phyloP scores from a whole-genome alignment of 2,113 vertebrate species.

The Hyla sarda region DNA sequence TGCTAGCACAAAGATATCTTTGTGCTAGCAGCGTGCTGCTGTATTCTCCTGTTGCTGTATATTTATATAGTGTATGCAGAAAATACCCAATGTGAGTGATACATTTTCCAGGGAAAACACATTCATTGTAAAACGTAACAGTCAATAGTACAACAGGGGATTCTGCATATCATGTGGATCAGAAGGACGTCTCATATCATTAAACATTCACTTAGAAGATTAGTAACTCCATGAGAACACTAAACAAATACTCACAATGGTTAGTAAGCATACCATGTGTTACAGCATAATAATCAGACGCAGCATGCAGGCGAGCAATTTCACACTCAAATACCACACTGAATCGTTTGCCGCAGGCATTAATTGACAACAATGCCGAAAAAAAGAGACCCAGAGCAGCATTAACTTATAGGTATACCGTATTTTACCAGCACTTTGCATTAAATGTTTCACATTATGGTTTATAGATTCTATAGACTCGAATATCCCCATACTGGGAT shows the following conservation, averaged over 20 bases:
- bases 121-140: constrained; percentile 1
- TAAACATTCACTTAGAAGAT: constrained; percentile 38
- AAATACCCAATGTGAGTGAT: neutral
- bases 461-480: neutral
- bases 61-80: neutral
- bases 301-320: constrained; percentile 53
- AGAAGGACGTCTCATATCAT: constrained; percentile 28
- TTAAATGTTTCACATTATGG: neutral
- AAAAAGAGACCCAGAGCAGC: neutral
- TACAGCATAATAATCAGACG: constrained; percentile 48
- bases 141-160: constrained; percentile 13
- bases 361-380: constrained; percentile 8
- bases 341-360: constrained; percentile 43
- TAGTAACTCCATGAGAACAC: constrained; percentile 51
- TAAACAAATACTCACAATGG: constrained; percentile 37
- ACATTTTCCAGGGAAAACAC: neutral
- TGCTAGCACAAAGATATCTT: too few relatives aligned
- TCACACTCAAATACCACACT: constrained; percentile 35
- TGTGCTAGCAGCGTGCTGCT: too few relatives aligned
- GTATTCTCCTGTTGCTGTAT: too few relatives aligned
- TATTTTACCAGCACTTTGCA: neutral
- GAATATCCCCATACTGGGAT: neutral
- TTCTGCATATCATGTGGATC: neutral
- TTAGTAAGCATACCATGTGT: constrained; percentile 47
- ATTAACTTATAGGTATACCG: neutral